Conservation (phyloP, 2,888 invertebrate genomes). For the Ophion slaviceki region DNA sequence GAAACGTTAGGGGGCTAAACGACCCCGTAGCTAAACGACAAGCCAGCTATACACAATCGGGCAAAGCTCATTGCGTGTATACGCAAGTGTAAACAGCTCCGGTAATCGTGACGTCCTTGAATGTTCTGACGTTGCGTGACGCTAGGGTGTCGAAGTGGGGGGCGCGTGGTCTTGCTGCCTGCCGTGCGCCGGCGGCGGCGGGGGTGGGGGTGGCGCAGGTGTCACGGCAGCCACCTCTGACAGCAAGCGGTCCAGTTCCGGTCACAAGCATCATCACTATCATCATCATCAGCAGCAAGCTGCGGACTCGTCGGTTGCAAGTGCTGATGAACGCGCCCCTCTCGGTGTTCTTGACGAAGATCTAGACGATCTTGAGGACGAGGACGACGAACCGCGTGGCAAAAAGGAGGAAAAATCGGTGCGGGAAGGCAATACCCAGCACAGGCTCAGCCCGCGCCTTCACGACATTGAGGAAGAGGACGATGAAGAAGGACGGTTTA, state of each 20-base stretch:
- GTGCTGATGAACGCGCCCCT: slow-evolving; percentile 85
- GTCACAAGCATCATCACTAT: slow-evolving; percentile 81
- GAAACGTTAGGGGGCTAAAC: slow-evolving; percentile 3
- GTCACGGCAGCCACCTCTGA: slow-evolving; percentile 68
- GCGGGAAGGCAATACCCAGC: slow-evolving; percentile 83
- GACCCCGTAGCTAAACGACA: slow-evolving; percentile 16
- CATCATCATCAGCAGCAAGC: slow-evolving; percentile 76
- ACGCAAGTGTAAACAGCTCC: slow-evolving; percentile 40
- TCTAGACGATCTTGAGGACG: slow-evolving; percentile 76
- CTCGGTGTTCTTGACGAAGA: slow-evolving; percentile 78
- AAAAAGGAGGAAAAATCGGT: slow-evolving; percentile 64
- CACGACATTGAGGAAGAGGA: slow-evolving; percentile 94
- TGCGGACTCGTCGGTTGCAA: slow-evolving; percentile 81
- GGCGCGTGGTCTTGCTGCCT: slow-evolving; percentile 84
- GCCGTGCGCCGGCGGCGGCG: slow-evolving; percentile 85
- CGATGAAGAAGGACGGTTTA: slow-evolving; percentile 85
- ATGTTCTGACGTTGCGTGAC: slow-evolving; percentile 80
- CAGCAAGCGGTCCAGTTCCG: slow-evolving; percentile 63
- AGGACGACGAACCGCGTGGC: slow-evolving; percentile 70
- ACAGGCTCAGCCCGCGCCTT: slow-evolving; percentile 89
- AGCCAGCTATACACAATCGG: slow-evolving; percentile 7
- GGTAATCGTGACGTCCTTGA: slow-evolving; percentile 68
- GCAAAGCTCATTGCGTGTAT: slow-evolving; percentile 17
- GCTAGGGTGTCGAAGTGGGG: slow-evolving; percentile 85
- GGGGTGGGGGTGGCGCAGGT: slow-evolving; percentile 80